Evolutionary conservation across 2,113 vertebrate genomes (phyloP).

Genomic region (Nothobranchius furzeri): DNA sequence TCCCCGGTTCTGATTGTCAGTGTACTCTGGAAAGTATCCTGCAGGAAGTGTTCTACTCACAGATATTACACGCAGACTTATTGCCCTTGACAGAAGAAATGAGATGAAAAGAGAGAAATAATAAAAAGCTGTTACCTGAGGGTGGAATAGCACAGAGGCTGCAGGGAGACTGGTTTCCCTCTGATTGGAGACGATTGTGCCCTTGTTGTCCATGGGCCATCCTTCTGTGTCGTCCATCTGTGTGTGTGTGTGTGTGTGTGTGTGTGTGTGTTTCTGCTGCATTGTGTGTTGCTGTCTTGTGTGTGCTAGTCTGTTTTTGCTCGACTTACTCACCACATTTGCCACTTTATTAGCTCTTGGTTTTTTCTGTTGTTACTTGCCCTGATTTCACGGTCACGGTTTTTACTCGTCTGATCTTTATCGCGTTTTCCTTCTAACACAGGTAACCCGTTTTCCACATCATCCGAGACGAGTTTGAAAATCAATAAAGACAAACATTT

Average conservation of each 20-base stretch:
- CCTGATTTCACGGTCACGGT: constrained; percentile 1
- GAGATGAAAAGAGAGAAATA: constrained; percentile 65
- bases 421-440: not conserved
- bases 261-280: constrained; percentile 25
- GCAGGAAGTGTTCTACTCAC: constrained; percentile 50
- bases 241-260: constrained; percentile 27
- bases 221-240: constrained; percentile 25
- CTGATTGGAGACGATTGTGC: constrained; percentile 58
- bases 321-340: constrained; percentile 14
- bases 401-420: not conserved
- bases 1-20: constrained; percentile 59
- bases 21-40: constrained; percentile 66
- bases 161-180: constrained; percentile 51
- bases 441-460: no score
- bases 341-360: constrained; percentile 16
- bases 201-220: constrained; percentile 58
- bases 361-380: constrained; percentile 17
- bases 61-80: constrained; percentile 61
- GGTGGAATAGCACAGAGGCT: constrained; percentile 48
- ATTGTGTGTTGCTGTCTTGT: constrained; percentile 8
- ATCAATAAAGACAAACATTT: no score
- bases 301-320: constrained; percentile 36
- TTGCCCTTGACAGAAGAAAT: constrained; percentile 65
- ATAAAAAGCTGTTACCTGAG: constrained; percentile 47
- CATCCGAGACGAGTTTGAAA: no score